phyloP scores from a whole-genome alignment of 2,797 vertebrate genomes.

The Mustela erminea region DNA sequence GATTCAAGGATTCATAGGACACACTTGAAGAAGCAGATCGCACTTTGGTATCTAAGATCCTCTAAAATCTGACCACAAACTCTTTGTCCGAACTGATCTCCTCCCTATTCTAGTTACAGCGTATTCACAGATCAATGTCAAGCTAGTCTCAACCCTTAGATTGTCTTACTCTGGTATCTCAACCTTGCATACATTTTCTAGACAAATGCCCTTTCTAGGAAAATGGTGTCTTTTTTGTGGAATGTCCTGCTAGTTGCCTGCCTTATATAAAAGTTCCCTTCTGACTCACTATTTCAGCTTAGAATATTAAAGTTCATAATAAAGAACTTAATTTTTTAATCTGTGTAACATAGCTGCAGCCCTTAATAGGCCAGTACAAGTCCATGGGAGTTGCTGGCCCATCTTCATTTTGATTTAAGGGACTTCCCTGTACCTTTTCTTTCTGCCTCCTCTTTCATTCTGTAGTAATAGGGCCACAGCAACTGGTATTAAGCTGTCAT shows the following conservation, averaged over 20 bases:
- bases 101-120: background rate
- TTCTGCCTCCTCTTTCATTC: background rate
- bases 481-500: background rate
- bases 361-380: background rate
- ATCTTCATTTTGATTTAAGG: background rate
- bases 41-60: background rate
- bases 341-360: background rate
- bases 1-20: background rate
- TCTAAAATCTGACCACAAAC: background rate
- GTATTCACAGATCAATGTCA: background rate
- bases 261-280: background rate
- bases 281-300: background rate
- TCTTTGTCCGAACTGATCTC: background rate
- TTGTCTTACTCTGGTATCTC: background rate
- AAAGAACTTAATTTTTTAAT: background rate
- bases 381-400: background rate
- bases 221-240: background rate
- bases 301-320: background rate
- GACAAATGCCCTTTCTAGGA: background rate
- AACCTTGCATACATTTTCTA: background rate
- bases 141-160: background rate
- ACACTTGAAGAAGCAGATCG: background rate
- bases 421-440: background rate
- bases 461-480: background rate
- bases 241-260: background rate